Evolutionary conservation across 2,888 invertebrate species (phyloP).

Genomic region (Sycophila texana): DNA sequence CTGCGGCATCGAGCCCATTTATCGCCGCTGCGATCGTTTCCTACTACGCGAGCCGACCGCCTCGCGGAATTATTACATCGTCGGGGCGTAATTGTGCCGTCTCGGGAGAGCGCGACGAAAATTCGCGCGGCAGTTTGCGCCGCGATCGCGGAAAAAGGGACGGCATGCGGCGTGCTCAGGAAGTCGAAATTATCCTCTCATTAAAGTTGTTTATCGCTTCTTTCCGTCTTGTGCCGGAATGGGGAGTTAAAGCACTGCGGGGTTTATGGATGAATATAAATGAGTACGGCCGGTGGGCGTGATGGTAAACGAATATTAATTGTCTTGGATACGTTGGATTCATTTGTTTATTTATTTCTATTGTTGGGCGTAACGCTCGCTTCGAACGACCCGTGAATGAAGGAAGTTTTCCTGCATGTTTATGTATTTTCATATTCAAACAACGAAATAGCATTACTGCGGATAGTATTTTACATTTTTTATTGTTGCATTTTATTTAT

Average conservation of each 20-base stretch:
- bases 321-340: background rate
- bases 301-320: background rate
- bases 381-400: no score
- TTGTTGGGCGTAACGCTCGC: no score
- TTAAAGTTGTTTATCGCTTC: slow-evolving; percentile 41
- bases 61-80: slow-evolving; percentile 26
- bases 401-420: background rate
- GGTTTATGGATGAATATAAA: no score
- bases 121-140: slow-evolving; percentile 6
- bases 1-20: slow-evolving; percentile 11
- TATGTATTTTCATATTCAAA: no score
- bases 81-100: slow-evolving; percentile 32
- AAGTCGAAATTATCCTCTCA: slow-evolving; percentile 39
- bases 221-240: no score
- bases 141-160: background rate
- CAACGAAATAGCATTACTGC: no score
- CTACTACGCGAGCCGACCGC: background rate
- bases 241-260: no score
- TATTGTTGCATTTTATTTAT: no score
- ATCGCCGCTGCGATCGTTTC: slow-evolving; percentile 26
- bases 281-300: no score
- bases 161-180: background rate
- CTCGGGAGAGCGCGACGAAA: background rate
- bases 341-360: no score
- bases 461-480: background rate